phyloP scores from a whole-genome alignment of 2,797 vertebrate genomes.

The Enteromius treurensis region DNA sequence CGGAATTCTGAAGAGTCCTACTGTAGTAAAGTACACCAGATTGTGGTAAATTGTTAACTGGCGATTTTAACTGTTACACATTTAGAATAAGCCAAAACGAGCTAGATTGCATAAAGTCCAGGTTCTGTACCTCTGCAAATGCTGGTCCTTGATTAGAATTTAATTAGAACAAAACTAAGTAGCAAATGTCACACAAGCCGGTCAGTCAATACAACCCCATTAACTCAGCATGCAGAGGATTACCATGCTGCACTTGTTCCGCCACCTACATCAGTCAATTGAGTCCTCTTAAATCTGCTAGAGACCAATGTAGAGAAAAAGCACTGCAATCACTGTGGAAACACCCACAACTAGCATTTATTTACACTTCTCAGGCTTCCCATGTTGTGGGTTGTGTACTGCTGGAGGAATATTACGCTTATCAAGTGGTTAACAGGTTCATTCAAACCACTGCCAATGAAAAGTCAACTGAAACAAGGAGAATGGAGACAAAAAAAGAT shows the following conservation, averaged over 20 bases:
- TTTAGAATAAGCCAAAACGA: not conserved
- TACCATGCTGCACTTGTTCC: constrained; percentile 44
- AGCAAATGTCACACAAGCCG: constrained; percentile 32
- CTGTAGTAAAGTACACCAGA: not conserved
- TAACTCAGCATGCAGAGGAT: constrained; percentile 54
- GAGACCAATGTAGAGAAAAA: constrained; percentile 26
- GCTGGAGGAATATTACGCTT: constrained; percentile 11
- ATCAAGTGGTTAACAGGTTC: constrained; percentile 36
- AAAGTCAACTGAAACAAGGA: constrained; percentile 37
- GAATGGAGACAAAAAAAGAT: not conserved
- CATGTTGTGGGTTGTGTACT: constrained; percentile 22
- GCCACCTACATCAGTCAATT: constrained; percentile 35
- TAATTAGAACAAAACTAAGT: constrained; percentile 44
- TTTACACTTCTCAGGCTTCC: constrained; percentile 32
- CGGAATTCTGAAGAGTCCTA: not conserved
- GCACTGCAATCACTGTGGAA: constrained; percentile 19
- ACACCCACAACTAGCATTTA: constrained; percentile 35
- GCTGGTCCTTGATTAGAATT: constrained; percentile 28
- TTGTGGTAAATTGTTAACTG: not conserved
- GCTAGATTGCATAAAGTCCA: constrained; percentile 10
- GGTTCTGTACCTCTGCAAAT: not conserved
- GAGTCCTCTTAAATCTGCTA: constrained; percentile 22
- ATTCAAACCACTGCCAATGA: constrained; percentile 9
- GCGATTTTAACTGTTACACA: not conserved
- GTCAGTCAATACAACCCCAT: constrained; percentile 52